Base-by-base conservation (phyloP, 1,140 invertebrate genomes). In the Aleiodes sp. region DNA sequence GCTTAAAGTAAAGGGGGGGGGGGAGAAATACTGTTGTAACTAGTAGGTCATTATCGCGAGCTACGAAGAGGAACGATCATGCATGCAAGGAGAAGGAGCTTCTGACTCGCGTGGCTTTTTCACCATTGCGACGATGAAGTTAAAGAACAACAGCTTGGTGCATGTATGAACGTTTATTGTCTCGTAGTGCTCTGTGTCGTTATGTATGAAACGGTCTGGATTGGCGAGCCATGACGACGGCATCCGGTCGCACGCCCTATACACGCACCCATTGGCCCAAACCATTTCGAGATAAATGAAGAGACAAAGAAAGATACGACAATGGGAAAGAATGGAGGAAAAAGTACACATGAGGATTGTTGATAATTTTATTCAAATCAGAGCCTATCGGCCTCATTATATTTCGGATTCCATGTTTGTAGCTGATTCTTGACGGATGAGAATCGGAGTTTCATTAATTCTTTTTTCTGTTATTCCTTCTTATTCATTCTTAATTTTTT, bases 191-290 rank as follows among this genome's bases (percentile, higher is more conserved):
- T 61, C 16, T 19, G 39, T 28, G 33, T 37, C 65, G 41, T 63
- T 31, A 21, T 52, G 31, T 67, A 63, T 33, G 62, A 65, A 73
- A 70, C 63, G 72, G 68, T 73, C 73, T 41, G 65, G 73, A 76
- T 80, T 73, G 74, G 74, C 80, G 79, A 82, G 72, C 74, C 80
- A 68, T 80, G 72, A 82, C 82, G 75, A 79, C 76, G 80, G 77
- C 78, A 74, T 82, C 81, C 82, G 80, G 79, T 84, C 81, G 76
- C 82, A 83, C 82, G 82, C 79, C 75, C 76, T 68, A 72, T 62
- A 77, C 76, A 70, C 63, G 75, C 73, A 72, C 68, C 52, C 24
- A 52, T 59, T 33, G 35, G 62, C 24, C 14, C 56, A 59, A 12
- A 31, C 19, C 19, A 28, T 4, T 6, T n/a, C n/a, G 26, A 56